Percentiles rank a stretch among this genome's conserved stretches.
These are phyloP conservation scores for Onychostoma macrolepis DNA, from an alignment of 2,113 vertebrate genomes.

Conservation along the genomic window DNA sequence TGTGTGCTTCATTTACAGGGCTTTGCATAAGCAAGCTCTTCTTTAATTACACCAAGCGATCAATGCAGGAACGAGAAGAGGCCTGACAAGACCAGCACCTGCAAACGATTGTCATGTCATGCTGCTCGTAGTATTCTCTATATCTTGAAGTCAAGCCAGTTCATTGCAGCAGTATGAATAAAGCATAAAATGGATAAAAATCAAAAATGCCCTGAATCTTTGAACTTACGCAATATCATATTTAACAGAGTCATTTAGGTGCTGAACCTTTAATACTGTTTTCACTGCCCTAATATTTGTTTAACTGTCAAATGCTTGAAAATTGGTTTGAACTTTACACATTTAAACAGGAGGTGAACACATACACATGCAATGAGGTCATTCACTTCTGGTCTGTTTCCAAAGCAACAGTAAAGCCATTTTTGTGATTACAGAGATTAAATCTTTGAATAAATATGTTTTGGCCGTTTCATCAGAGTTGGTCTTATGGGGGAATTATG, in stretches of 20 bases:
- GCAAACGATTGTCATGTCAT: not conserved
- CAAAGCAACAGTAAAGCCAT: slow-evolving; percentile 49
- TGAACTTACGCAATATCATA: not conserved
- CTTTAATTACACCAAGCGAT: slow-evolving; percentile 55
- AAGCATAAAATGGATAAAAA: not conserved
- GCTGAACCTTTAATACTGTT: slow-evolving; percentile 5
- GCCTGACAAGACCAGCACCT: slow-evolving; percentile 12
- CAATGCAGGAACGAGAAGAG: slow-evolving; percentile 38
- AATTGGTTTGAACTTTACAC: not conserved
- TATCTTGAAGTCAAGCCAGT: not conserved
- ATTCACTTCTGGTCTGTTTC: slow-evolving; percentile 30
- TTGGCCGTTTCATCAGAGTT: slow-evolving; percentile 32
- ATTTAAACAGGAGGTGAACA: not conserved
- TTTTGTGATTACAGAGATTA: slow-evolving; percentile 50
- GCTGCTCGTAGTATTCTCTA: too few species aligned
- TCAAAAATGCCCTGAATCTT: not conserved
- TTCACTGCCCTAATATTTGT: slow-evolving; percentile 9
- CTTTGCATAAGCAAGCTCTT: slow-evolving; percentile 55
- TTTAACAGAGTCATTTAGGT: not conserved
- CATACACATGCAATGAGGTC: slow-evolving; percentile 29
- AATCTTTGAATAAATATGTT: slow-evolving; percentile 45
- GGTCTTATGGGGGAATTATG: slow-evolving; percentile 40
- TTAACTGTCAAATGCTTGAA: not conserved
- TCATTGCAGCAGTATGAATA: not conserved
- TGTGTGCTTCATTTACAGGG: slow-evolving; percentile 30